These are phyloP conservation scores for Ptyas mucosa DNA, from an alignment of 2,113 vertebrate genomes.

Conservation along the genomic window DNA sequence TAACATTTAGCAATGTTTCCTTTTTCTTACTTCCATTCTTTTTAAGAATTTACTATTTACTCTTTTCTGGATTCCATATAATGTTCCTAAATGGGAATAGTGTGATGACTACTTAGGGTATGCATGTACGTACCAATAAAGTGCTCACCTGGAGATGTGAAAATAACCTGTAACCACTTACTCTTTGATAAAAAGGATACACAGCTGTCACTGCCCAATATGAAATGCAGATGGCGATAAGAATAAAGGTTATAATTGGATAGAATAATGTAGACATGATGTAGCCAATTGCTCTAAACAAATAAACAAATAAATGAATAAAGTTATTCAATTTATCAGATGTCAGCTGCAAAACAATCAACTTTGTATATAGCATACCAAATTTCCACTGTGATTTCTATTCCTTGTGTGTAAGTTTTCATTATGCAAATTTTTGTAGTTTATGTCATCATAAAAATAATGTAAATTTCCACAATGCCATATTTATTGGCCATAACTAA, in stretches of 20 bases:
- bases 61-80: not conserved
- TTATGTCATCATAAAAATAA: not conserved
- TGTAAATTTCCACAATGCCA: not conserved
- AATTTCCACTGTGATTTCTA: not conserved
- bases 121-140: not conserved
- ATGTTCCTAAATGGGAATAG: not conserved
- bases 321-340: not conserved
- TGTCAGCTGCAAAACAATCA: not conserved
- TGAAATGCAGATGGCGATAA: constrained; percentile 87
- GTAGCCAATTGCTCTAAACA: constrained; percentile 84
- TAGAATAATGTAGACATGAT: constrained; percentile 89
- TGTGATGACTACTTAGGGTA: not conserved
- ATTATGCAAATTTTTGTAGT: not conserved
- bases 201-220: constrained; percentile 90
- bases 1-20: not conserved
- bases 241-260: constrained; percentile 87
- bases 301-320: constrained; percentile 32
- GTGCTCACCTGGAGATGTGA: not conserved
- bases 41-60: not conserved
- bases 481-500: not conserved
- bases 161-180: not conserved
- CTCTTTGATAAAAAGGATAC: constrained; percentile 79
- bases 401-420: not conserved
- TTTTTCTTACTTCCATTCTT: not conserved
- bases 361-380: not conserved